phyloP scores from a whole-genome alignment of 2,113 vertebrate species.

The Varanus komodoensis region DNA sequence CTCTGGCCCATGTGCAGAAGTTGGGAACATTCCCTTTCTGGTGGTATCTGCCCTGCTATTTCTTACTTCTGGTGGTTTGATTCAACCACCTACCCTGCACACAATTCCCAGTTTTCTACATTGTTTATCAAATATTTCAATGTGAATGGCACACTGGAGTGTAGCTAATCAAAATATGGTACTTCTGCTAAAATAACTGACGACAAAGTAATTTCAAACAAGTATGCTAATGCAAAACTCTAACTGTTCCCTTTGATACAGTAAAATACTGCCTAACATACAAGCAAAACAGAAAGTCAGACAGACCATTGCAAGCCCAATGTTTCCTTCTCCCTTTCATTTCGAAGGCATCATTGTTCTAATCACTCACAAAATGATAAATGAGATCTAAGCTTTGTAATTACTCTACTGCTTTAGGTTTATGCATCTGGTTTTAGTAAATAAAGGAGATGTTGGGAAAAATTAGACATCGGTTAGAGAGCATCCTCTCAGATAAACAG shows the following conservation, averaged over 20 bases:
- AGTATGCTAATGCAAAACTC: neutral
- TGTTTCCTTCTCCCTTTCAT: neutral
- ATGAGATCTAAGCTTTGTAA: conserved; percentile 44
- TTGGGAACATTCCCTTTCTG: neutral
- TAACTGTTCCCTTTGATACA: neutral
- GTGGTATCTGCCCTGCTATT: neutral
- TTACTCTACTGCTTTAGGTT: conserved; percentile 56
- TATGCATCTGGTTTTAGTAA: conserved; percentile 44
- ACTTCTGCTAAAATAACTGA: neutral
- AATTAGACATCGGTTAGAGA: conserved; percentile 69
- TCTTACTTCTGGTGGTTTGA: neutral
- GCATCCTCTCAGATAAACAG: conserved; percentile 50
- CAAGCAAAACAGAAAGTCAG: neutral
- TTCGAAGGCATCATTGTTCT: neutral
- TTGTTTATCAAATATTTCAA: accelerated
- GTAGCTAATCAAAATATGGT: neutral
- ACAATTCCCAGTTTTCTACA: neutral
- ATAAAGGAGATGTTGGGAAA: conserved; percentile 53
- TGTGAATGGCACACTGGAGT: neutral
- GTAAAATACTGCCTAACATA: neutral
- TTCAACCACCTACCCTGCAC: neutral
- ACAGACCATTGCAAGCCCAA: neutral
- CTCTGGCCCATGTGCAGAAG: neutral
- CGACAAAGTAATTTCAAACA: neutral
- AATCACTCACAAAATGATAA: conserved; percentile 24